These are phyloP conservation scores for Epinephelus coioides DNA, from an alignment of 2,797 vertebrate species.

Conservation along the genomic window DNA sequence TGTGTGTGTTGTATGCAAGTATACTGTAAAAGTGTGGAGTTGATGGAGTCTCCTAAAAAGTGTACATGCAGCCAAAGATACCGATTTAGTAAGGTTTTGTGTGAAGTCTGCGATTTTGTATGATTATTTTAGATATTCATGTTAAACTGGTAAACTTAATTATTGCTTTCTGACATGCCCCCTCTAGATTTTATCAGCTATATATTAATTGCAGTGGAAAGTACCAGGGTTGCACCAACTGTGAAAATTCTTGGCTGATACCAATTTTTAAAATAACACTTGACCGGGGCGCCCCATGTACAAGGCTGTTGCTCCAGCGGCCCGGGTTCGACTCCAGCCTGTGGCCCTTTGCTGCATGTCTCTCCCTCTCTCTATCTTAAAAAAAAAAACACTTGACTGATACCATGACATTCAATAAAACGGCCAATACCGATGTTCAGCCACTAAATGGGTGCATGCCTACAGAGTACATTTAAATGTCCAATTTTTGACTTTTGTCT, in stretches of 20 bases:
- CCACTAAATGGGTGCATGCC: too few species aligned
- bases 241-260: too few species aligned
- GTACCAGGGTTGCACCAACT: too few species aligned
- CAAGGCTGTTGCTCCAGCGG: too few species aligned
- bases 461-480: not conserved
- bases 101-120: not conserved
- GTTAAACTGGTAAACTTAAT: not conserved
- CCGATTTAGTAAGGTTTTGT: not conserved
- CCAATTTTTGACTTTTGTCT: not conserved
- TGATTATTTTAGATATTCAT: not conserved
- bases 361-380: too few species aligned
- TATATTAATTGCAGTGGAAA: not conserved
- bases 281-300: too few species aligned
- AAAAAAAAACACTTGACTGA: too few species aligned
- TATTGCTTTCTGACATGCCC: not conserved
- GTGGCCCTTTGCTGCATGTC: too few species aligned
- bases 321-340: too few species aligned
- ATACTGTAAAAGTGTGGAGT: not conserved
- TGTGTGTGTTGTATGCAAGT: not conserved
- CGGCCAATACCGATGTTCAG: too few species aligned
- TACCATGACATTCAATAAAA: too few species aligned
- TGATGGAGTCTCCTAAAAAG: not conserved
- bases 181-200: not conserved
- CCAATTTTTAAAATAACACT: too few species aligned
- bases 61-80: not conserved